Evolutionary conservation across 2,888 invertebrate genomes (phyloP).

Genomic region (Sesia apiformis): DNA sequence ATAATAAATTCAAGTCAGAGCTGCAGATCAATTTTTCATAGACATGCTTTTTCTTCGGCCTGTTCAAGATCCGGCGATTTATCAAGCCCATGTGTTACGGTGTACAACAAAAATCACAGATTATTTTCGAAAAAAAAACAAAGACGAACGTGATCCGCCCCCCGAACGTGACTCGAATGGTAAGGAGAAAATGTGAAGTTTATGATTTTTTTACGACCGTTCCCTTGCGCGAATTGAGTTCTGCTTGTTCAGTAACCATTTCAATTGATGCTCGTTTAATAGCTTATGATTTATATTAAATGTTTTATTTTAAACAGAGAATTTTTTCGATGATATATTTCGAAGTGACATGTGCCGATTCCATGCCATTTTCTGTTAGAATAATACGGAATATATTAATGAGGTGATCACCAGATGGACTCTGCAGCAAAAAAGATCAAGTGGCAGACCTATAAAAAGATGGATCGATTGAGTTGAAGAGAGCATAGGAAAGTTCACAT

Average conservation of each 20-base stretch:
- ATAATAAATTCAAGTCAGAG: conserved; percentile 22
- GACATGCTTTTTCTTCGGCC: conserved; percentile 19
- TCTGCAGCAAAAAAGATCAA: too few species aligned
- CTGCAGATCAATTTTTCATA: conserved; percentile 45
- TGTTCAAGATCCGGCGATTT: conserved; percentile 41
- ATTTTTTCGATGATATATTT: too few species aligned
- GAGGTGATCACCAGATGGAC: too few species aligned
- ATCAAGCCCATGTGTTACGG: conserved; percentile 49
- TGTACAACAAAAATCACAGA: conserved; percentile 40
- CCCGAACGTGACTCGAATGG: conserved; percentile 42
- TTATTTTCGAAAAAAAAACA: conserved; percentile 43
- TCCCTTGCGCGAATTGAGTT: conserved; percentile 9
- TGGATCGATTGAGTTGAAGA: too few species aligned
- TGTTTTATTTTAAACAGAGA: too few species aligned
- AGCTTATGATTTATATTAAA: too few species aligned
- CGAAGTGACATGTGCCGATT: too few species aligned
- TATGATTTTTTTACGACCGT: conserved; percentile 44
- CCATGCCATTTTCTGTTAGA: too few species aligned
- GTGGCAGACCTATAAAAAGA: too few species aligned
- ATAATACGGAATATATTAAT: too few species aligned
- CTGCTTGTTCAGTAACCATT: neutral
- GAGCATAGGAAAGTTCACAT: too few species aligned
- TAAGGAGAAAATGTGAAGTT: conserved; percentile 28
- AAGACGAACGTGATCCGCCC: conserved; percentile 41
- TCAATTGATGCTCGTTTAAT: neutral